phyloP scores from a whole-genome alignment of 2,113 vertebrate genomes.

The Isichthys henryi region DNA sequence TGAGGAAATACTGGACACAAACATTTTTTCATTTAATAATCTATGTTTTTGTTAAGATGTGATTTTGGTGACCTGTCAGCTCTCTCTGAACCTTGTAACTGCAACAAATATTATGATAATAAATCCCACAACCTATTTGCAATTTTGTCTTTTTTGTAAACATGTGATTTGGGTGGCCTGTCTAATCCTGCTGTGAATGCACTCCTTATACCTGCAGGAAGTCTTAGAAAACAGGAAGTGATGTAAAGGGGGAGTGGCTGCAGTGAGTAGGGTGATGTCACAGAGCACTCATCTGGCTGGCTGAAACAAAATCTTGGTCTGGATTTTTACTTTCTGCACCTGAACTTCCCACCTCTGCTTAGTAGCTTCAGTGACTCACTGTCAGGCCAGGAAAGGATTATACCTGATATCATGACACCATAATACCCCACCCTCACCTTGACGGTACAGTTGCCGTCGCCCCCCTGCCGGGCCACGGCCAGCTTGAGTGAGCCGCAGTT shows the following conservation, averaged over 20 bases:
- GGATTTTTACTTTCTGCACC: not conserved
- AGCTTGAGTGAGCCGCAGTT: constrained; percentile 73
- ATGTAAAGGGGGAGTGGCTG: not conserved
- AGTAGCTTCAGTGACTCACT: not conserved
- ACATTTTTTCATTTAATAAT: not conserved
- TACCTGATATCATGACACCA: not conserved
- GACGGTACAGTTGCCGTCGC: constrained; percentile 56
- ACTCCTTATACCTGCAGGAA: not conserved
- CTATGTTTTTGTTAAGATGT: not conserved
- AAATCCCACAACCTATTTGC: not conserved
- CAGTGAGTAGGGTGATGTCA: not conserved
- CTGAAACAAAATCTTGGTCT: not conserved
- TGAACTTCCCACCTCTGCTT: not conserved
- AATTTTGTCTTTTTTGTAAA: not conserved
- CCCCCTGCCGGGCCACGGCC: constrained; percentile 58
- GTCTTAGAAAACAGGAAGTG: not conserved
- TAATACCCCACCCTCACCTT: constrained; percentile 43
- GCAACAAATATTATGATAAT: not conserved
- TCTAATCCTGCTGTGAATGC: not conserved
- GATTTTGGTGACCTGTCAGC: not conserved
- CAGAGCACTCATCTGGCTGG: not conserved
- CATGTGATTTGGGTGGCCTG: not conserved
- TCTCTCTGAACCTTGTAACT: not conserved
- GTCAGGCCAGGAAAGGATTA: not conserved
- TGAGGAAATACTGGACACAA: not conserved